These are phyloP conservation scores for Dinocampus coccinellae DNA, from an alignment of 2,888 invertebrate genomes.

Conservation along the genomic window DNA sequence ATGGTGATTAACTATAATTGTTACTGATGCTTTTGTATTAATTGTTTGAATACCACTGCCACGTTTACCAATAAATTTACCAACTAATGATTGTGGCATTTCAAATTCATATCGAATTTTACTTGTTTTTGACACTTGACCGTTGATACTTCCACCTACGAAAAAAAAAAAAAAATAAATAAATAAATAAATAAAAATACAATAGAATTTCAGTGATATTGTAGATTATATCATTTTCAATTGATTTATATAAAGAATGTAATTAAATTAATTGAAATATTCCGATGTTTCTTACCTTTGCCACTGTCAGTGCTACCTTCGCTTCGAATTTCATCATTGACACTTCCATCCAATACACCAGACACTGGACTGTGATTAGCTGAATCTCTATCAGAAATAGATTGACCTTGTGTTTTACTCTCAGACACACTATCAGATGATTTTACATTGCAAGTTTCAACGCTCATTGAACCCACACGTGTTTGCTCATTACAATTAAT, in stretches of 20 bases:
- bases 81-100: slow-evolving; percentile 83
- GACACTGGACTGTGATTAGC: slow-evolving; percentile 85
- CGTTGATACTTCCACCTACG: slow-evolving; percentile 65
- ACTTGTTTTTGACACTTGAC: slow-evolving; percentile 52
- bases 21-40: slow-evolving; percentile 83
- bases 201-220: no score
- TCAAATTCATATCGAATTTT: slow-evolving; percentile 79
- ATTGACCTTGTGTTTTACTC: slow-evolving; percentile 56
- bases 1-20: slow-evolving; percentile 84
- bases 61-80: slow-evolving; percentile 87
- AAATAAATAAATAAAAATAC: not conserved
- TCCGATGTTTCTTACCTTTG: slow-evolving; percentile 73
- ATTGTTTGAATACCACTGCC: slow-evolving; percentile 86
- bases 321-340: slow-evolving; percentile 65
- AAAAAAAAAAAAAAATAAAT: slow-evolving; percentile 18
- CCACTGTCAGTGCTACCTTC: slow-evolving; percentile 87
- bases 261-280: not conserved
- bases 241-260: not conserved
- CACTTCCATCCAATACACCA: slow-evolving; percentile 73
- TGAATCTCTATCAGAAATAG: slow-evolving; percentile 74
- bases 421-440: slow-evolving; percentile 17
- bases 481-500: not conserved
- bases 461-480: slow-evolving; percentile 19
- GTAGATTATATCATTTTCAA: no score
- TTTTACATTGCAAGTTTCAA: slow-evolving; percentile 31